Evolutionary conservation across 2,888 invertebrate species (phyloP).

Genomic region (Calameuta pallipes): DNA sequence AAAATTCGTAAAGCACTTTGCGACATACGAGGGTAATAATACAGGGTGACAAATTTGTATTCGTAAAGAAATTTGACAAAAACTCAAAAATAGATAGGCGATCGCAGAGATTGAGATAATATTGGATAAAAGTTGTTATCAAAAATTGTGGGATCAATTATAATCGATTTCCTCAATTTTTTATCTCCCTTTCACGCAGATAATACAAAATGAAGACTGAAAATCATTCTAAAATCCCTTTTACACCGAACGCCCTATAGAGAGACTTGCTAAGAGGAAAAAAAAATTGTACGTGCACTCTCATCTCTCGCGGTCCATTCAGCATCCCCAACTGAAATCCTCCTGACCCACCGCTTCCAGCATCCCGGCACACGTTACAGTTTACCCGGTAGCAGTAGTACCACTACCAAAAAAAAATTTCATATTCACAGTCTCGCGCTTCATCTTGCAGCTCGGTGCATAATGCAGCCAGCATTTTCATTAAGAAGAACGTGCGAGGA

Average conservation of each 20-base stretch:
- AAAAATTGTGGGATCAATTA: background rate
- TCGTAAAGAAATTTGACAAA: too few species aligned
- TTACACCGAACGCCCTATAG: background rate
- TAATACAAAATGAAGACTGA: background rate
- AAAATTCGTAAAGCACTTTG: too few species aligned
- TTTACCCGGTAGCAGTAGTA: background rate
- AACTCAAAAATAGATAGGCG: too few species aligned
- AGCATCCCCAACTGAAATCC: constrained; percentile 13
- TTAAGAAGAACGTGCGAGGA: background rate
- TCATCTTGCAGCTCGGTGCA: background rate
- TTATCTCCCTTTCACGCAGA: background rate
- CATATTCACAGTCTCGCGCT: background rate
- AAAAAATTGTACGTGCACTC: background rate
- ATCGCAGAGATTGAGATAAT: too few species aligned
- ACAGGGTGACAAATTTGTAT: background rate
- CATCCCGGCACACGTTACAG: background rate
- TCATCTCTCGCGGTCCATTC: constrained; percentile 20
- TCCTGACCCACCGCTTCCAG: constrained; percentile 16
- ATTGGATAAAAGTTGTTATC: too few species aligned
- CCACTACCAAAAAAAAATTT: background rate
- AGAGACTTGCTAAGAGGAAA: background rate
- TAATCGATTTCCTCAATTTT: background rate
- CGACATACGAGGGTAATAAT: background rate
- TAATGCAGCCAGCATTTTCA: background rate
- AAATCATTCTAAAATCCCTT: background rate